A percentile compares a stretch with the other conserved stretches of the same genome.
Conservation (phyloP, 2,888 invertebrate species). For the Bombylius major region DNA sequence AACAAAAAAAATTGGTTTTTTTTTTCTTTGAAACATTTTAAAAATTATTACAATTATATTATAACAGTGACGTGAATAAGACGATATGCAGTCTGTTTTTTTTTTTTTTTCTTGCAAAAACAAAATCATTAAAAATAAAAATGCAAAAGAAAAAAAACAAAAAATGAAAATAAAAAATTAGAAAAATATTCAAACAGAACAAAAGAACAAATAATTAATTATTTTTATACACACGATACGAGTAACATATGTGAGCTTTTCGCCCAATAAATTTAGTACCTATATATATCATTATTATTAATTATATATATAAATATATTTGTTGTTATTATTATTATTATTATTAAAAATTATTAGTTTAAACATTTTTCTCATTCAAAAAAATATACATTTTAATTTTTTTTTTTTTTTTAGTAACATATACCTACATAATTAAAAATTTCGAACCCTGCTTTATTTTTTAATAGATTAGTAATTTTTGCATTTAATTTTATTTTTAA, state of each 20-base stretch:
- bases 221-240: too few species aligned
- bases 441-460: conserved; percentile 18
- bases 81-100: too few species aligned
- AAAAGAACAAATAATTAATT: too few species aligned
- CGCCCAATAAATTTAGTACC: conserved; percentile 24
- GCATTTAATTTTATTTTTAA: conserved; percentile 4
- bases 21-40: too few species aligned
- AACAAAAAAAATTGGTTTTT: too few species aligned
- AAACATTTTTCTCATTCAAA: too few species aligned
- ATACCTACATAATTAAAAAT: neutral
- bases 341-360: neutral
- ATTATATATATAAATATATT: neutral
- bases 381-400: neutral
- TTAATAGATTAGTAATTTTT: conserved; percentile 3
- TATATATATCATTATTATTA: neutral
- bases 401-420: neutral
- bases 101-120: neutral
- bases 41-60: too few species aligned
- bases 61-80: too few species aligned
- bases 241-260: conserved; percentile 10
- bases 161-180: conserved; percentile 3
- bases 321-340: neutral
- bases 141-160: neutral
- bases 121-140: neutral
- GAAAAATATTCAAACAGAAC: neutral